Evolutionary conservation across 2,113 vertebrate species (phyloP).

Genomic region (Oreotrochilus melanogaster): DNA sequence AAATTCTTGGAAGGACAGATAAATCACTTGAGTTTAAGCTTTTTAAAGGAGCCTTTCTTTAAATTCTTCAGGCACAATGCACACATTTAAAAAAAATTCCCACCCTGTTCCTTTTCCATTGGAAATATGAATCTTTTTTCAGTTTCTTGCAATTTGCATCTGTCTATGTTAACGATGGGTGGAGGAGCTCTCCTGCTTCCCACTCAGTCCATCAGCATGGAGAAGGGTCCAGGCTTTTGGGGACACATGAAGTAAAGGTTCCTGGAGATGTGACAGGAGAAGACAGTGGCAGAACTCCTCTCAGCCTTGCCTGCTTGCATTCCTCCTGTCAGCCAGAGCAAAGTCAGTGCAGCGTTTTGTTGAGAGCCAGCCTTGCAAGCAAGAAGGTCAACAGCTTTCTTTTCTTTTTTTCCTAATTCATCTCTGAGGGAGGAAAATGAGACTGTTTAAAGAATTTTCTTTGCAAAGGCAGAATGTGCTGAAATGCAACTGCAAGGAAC

Average conservation of each 20-base stretch:
- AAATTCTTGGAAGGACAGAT: slow-evolving; percentile 46
- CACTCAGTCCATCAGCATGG: background rate
- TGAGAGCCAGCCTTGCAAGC: background rate
- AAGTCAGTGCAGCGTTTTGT: background rate
- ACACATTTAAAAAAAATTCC: background rate
- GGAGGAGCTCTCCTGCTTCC: background rate
- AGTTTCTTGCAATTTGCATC: background rate
- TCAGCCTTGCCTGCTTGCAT: background rate
- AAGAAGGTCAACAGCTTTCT: background rate
- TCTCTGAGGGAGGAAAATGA: background rate
- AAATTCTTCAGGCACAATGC: background rate
- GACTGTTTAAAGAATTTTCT: slow-evolving; percentile 31
- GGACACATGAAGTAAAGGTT: background rate
- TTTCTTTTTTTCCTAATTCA: background rate
- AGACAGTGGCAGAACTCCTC: background rate
- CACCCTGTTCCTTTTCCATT: background rate
- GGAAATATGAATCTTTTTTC: background rate
- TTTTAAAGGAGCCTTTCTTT: slow-evolving; percentile 9
- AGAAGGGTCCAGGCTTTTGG: background rate
- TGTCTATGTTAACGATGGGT: background rate
- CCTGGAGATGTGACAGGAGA: background rate
- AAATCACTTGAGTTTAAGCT: slow-evolving; percentile 37
- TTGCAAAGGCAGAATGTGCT: slow-evolving; percentile 55
- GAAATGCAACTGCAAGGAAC: slow-evolving; percentile 62
- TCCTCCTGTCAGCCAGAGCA: background rate